phyloP scores from a whole-genome alignment of 2,113 vertebrate genomes.

The Hydropotes inermis region DNA sequence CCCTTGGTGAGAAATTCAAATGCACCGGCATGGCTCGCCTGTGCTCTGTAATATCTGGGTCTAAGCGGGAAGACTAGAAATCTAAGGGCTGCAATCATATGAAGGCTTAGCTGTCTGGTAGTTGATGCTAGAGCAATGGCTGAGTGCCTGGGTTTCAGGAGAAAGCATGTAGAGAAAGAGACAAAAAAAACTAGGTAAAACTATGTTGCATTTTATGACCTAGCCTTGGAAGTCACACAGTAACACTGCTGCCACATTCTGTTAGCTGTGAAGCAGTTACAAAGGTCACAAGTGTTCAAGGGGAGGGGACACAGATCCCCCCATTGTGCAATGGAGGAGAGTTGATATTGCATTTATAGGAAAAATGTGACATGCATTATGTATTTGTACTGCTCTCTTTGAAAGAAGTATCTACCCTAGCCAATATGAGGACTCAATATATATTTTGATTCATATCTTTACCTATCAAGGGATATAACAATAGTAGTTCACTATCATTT shows the following conservation, averaged over 20 bases:
- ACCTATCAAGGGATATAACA: background rate
- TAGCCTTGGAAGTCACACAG: background rate
- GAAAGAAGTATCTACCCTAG: background rate
- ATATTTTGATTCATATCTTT: background rate
- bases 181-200: background rate
- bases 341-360: background rate
- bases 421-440: background rate
- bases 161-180: background rate
- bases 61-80: background rate
- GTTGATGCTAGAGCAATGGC: background rate
- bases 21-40: background rate
- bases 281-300: background rate
- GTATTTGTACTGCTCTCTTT: background rate
- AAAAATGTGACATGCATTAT: background rate
- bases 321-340: background rate
- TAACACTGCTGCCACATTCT: background rate
- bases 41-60: background rate
- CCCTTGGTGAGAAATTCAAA: background rate
- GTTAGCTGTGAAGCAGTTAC: background rate
- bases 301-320: background rate
- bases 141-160: background rate
- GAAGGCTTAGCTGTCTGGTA: background rate
- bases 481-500: background rate
- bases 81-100: background rate
- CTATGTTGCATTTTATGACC: background rate